These are phyloP conservation scores for Neopelma chrysocephalum DNA, from an alignment of 2,797 vertebrate genomes.

Conservation along the genomic window DNA sequence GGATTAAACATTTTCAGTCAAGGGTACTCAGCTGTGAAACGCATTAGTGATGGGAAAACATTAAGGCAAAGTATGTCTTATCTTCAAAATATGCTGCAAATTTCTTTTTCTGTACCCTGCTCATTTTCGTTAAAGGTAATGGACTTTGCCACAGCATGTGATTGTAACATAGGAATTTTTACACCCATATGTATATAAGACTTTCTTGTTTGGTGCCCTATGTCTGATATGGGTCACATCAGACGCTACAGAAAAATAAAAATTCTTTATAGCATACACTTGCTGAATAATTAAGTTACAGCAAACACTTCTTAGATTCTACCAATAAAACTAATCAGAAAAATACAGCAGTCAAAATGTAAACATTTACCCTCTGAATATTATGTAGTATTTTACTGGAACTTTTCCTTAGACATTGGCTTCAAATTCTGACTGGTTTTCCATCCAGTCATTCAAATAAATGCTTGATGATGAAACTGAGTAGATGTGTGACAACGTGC, in stretches of 20 bases:
- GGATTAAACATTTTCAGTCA: neutral
- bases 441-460: neutral
- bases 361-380: neutral
- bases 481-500: neutral
- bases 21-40: neutral
- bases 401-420: neutral
- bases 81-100: neutral
- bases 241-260: rapidly evolving
- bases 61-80: neutral
- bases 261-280: neutral
- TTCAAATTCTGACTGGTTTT: neutral
- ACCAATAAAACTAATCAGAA: neutral
- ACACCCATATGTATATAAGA: neutral
- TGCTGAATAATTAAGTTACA: neutral
- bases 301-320: neutral
- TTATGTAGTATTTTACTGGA: neutral
- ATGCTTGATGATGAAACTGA: neutral
- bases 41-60: neutral
- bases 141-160: neutral
- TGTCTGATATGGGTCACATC: neutral
- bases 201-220: neutral
- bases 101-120: neutral
- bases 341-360: neutral
- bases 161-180: neutral
- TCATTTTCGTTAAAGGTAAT: neutral